Evolutionary conservation across 2,888 invertebrate species (phyloP).

Genomic region (Tuberolachnus salignus): DNA sequence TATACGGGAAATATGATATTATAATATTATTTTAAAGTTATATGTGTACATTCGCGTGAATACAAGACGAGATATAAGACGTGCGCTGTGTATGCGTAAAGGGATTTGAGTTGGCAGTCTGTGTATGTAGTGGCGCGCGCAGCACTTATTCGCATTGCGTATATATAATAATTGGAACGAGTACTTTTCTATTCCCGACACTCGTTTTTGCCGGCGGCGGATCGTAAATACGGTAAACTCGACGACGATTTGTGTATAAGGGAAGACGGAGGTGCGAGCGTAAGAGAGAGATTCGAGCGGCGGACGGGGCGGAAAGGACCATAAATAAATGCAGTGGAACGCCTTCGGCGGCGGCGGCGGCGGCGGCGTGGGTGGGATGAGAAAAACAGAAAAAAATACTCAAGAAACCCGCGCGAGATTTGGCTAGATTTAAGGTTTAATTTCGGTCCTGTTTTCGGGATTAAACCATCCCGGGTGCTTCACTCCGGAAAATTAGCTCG

Average conservation of each 20-base stretch:
- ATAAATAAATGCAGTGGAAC: no score
- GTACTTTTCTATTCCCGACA: constrained; percentile 5
- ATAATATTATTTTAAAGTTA: no score
- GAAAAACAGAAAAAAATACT: constrained; percentile 28
- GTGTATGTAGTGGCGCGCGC: not conserved
- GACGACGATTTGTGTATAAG: constrained; percentile 40
- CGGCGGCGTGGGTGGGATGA: not conserved
- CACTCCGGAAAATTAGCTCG: constrained; percentile 53
- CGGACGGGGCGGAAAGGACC: not conserved
- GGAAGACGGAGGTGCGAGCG: constrained; percentile 16
- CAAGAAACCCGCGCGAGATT: constrained; percentile 51
- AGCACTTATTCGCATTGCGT: constrained; percentile 24
- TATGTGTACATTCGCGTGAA: no score
- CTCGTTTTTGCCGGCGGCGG: not conserved
- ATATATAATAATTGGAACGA: constrained; percentile 45
- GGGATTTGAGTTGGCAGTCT: not conserved
- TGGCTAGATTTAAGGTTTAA: constrained; percentile 55
- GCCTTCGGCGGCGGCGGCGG: no score
- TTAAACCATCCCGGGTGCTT: constrained; percentile 55
- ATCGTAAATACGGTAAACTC: constrained; percentile 46
- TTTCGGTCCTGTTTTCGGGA: constrained; percentile 49
- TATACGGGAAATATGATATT: not conserved
- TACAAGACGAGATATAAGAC: no score
- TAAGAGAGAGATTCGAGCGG: no score
- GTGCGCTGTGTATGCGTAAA: no score